phyloP scores from a whole-genome alignment of 1,140 invertebrate species.

The Parapsyche elsis region DNA sequence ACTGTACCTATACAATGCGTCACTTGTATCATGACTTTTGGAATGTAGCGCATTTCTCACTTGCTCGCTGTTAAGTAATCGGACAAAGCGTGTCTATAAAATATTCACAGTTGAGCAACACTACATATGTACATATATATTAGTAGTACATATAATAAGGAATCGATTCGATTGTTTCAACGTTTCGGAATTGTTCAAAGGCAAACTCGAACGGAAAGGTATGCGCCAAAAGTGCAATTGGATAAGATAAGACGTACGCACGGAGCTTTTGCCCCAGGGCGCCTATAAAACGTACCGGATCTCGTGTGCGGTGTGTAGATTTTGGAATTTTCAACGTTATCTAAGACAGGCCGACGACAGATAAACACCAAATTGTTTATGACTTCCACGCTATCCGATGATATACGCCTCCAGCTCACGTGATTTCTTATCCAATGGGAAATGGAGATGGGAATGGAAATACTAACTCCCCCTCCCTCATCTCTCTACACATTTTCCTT shows the following conservation, averaged over 20 bases:
- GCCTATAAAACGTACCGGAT: not conserved
- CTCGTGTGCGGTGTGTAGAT: not conserved
- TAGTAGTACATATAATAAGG: too few relatives aligned
- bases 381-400: slow-evolving; percentile 24
- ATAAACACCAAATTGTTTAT: slow-evolving; percentile 42
- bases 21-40: too few relatives aligned
- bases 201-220: not conserved
- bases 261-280: not conserved
- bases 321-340: slow-evolving; percentile 7
- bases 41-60: too few relatives aligned
- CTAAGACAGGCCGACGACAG: slow-evolving; percentile 36
- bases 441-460: slow-evolving; percentile 25
- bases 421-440: slow-evolving; percentile 33
- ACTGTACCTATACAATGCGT: too few relatives aligned
- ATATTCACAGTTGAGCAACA: too few relatives aligned
- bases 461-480: not conserved
- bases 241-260: not conserved
- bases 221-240: not conserved
- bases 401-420: slow-evolving; percentile 31
- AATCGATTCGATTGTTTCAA: too few relatives aligned
- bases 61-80: too few relatives aligned
- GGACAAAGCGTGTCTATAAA: too few relatives aligned
- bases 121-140: too few relatives aligned
- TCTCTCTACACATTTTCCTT: not conserved
- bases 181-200: too few relatives aligned